A percentile compares a stretch with the other conserved stretches of the same genome.
Evolutionary conservation across 2,888 invertebrate species (phyloP).

Genomic region (Notodonta dromedarius): DNA sequence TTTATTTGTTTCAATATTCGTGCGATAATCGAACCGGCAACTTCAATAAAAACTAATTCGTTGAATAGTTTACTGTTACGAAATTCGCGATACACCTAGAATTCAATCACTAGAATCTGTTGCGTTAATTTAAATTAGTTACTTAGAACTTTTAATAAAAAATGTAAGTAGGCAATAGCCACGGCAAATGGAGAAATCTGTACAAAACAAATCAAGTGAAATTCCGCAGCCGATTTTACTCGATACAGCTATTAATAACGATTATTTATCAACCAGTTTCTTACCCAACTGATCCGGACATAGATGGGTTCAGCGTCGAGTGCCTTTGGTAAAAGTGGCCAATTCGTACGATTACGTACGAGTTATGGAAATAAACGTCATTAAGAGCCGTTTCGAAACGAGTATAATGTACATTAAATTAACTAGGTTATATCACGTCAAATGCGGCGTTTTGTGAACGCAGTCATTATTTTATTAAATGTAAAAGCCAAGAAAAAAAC

Average conservation of each 20-base stretch:
- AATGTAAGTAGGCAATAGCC: neutral
- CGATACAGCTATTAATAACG: constrained; percentile 45
- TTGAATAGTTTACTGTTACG: neutral
- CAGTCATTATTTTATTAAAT: neutral
- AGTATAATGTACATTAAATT: constrained; percentile 26
- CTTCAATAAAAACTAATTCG: neutral
- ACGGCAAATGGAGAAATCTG: constrained; percentile 47
- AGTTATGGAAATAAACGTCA: constrained; percentile 46
- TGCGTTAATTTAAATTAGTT: constrained; percentile 2
- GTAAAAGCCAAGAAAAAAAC: neutral
- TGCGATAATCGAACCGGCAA: neutral
- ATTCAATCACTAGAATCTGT: neutral
- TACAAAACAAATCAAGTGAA: constrained; percentile 58
- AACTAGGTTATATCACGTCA: constrained; percentile 28
- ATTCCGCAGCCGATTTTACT: constrained; percentile 48
- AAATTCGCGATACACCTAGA: neutral
- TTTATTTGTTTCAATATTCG: neutral
- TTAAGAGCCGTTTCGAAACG: constrained; percentile 43
- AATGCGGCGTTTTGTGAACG: constrained; percentile 16
- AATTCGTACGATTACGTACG: constrained; percentile 43
- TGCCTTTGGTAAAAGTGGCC: constrained; percentile 47
- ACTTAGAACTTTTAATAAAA: neutral
- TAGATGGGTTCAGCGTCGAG: constrained; percentile 34
- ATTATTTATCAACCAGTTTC: constrained; percentile 62
- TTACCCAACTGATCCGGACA: constrained; percentile 59